Evolutionary conservation across 2,797 vertebrate genomes (phyloP), one percentile per base, ranked within the genome.

Genomic region (Rallus crepitans): DNA sequence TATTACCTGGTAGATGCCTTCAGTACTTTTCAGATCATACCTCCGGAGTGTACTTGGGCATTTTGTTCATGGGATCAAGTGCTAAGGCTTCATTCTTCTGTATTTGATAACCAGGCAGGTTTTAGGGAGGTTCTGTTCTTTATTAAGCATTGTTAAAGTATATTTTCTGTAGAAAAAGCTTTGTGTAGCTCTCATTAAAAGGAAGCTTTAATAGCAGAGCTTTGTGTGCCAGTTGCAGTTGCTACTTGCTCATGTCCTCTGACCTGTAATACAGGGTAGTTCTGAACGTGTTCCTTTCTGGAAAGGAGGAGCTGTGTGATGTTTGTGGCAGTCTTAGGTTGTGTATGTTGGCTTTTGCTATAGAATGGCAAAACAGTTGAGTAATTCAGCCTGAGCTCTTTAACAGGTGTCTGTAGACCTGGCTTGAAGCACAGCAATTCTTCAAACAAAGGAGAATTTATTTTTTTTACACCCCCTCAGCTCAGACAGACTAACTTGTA

Each of bases 281-380:
- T 90, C 31, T 85, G 42, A 68, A 4, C 1, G 0, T 13, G 15
- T 18, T n/a, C 9, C 16, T 23, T 42, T 53, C 42, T 77, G 64
- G 19, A 33, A 37, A 92, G 61, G 21, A 61, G 15, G 8, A 33
- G 40, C 31, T 65, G 23, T 3, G 68, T 28, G 76, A 40, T 65
- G 12, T 69, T 68, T 25, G 2, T 61, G 50, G n/a, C 61, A 50
- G 0, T 19, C 30, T 2, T 2, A 14, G n/a, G 21, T 14, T 55
- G 39, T 16, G 3, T 2, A 0, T 28, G 63, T 23, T 52, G 68
- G 18, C 20, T 64, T 21, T 30, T 45, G 28, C 69, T 75, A 0
- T 19, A n/a, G 50, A 35, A 13, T 15, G 31, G n/a, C 52, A 73
- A 15, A 60, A 47, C 30, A 50, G 27, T 8, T 9, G 52, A 37